Base-by-base conservation (phyloP, 2,113 vertebrate species). In the Gobio gobio region DNA sequence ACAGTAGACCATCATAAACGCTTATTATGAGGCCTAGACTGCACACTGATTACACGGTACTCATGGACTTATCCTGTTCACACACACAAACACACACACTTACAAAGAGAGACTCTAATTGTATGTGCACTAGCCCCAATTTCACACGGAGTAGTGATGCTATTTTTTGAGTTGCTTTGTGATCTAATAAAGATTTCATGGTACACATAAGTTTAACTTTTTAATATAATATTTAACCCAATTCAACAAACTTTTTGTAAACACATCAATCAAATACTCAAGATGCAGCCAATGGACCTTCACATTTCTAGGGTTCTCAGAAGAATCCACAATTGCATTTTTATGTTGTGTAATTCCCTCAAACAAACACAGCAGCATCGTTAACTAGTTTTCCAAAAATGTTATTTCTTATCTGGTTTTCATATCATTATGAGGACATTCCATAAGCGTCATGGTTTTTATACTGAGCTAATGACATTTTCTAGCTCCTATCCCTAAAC, bases 1-100 rank as follows among this genome's bases (percentile, higher is more conserved):
- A 76, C 8, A 26, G 61, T 68, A 79, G 59, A 68, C 74, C 43
- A 43, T 12, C 40, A 66, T 66, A 61, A 72, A 83, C 74, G 59
- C 58, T 83, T 76, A 78, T 83, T 86, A 72, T 36, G 72, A 84
- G 74, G 12, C 26, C 24, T 54, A 58, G 49, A 75, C 59, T 47
- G 16, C 73, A 78, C n/a, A 78, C 29, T 86, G 77, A 83, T 86
- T 83, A 83, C 73, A 86, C 3, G 24, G 63, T 61, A 36, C n/a
- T 66, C 36, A 73, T 51, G n/a, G 59, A 64, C 22, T 80, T 64
- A 4, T 33, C 47, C 9, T 58, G 80, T 56, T 54, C 51, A 73
- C 81, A 56, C 64, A 18, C 33, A 61, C 12, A 49, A 59, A 29
- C 7, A 80, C n/a, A 80, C 24, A 14, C 47, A 12, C 49, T 16